Conservation (phyloP, 2,888 invertebrate species). For the Lobophora halterata region DNA sequence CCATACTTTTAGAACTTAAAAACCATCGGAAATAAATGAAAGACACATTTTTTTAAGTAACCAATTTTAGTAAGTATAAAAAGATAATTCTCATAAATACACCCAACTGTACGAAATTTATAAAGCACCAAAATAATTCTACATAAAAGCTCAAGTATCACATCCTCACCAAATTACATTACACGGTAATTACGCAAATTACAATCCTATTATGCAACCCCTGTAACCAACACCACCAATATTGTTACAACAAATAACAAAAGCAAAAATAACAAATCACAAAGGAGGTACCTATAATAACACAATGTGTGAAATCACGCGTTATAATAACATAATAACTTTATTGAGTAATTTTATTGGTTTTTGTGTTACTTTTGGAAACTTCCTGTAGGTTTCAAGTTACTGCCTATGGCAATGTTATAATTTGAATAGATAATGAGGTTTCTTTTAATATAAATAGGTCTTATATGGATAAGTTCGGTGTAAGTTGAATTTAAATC, state of each 20-base stretch:
- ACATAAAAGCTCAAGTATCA: conserved; percentile 32
- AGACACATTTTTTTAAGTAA: too few relatives aligned
- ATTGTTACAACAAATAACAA: conserved; percentile 16
- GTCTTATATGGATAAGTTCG: too few relatives aligned
- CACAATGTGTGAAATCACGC: conserved; percentile 12
- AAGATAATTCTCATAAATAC: too few relatives aligned
- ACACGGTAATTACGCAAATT: conserved; percentile 30
- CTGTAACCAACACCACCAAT: conserved; percentile 25
- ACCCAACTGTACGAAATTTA: too few relatives aligned
- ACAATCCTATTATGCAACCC: conserved; percentile 15
- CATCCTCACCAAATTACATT: conserved; percentile 34
- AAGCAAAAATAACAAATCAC: conserved; percentile 12
- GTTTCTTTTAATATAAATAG: too few relatives aligned
- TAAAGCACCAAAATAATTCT: conserved; percentile 3
- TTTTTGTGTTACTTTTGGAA: conserved; percentile 9
- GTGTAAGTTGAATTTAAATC: too few relatives aligned
- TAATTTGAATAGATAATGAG: too few relatives aligned
- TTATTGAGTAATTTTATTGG: conserved; percentile 10
- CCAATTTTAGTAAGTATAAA: too few relatives aligned
- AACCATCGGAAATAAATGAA: too few relatives aligned
- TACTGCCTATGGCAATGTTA: not conserved
- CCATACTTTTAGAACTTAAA: too few relatives aligned
- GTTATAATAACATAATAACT: conserved; percentile 10
- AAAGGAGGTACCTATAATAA: too few relatives aligned
- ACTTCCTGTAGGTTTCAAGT: conserved; percentile 15